Base-by-base conservation (phyloP, 1,140 invertebrate species). In the Sycophila sp. region DNA sequence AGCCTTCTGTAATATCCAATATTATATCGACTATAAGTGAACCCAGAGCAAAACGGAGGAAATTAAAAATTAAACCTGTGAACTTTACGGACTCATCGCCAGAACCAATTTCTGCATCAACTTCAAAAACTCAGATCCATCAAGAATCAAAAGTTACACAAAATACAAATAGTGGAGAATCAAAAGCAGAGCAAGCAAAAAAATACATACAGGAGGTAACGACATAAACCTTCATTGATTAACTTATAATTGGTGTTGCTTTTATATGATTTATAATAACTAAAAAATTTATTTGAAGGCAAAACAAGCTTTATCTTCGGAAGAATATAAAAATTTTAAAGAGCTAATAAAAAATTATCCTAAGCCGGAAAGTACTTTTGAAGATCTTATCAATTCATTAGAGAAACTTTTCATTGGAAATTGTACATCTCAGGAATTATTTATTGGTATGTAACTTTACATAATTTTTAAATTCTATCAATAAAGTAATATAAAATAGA, bases 241-340 rank as follows among this genome's bases (percentile, higher is more conserved):
- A 26, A 45, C 58, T 24, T n/a, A n/a, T n/a, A n/a, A n/a, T n/a
- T n/a, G n/a, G n/a, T n/a, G n/a, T 34, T 36, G 22, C 76, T 83
- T 68, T 84, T 87, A 55, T 75, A 80, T 47, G 84, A 83, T 51
- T 73, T 85, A 42, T 78, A 85, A 11, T 36, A 49, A 58, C 24
- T 4, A 17, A 69, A 84, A 87, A 60, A 85, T 87, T 85, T 86
- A 19, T 11, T 47, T 22, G 1, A 2, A 90, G 89, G 84, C 89
- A 6, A 90, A 89, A 85, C 75, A 79, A n/a, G 75, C 85, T 0
- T 75, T 91, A 60, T 80, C 86, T 19, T 75, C 78, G 56, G 83
- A 87, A 28, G 82, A 88, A 77, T 92, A 88, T 78, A 88, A 85
- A 78, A 75, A 79, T 78, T 92, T 91, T 85, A 87, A 88, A 77